Percentiles rank a stretch among this genome's conserved stretches.
These are phyloP conservation scores for Leptodactylus fuscus DNA, from an alignment of 2,113 vertebrate species.

Conservation along the genomic window DNA sequence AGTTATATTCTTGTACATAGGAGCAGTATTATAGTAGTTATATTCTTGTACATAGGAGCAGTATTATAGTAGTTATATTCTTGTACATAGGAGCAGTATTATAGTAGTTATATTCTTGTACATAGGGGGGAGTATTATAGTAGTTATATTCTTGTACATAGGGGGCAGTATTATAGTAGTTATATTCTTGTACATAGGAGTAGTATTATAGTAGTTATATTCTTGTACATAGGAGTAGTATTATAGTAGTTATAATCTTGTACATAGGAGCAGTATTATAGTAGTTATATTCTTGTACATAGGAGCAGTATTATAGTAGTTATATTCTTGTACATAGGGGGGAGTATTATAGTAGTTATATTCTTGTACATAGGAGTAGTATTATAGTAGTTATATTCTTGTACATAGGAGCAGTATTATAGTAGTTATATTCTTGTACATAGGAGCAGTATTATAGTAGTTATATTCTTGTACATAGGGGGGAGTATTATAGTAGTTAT, in stretches of 20 bases:
- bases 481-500: no score
- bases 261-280: background rate
- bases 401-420: background rate
- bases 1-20: no score
- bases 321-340: no score
- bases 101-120: constrained; percentile 9
- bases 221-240: background rate
- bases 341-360: no score
- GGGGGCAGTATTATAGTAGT: no score
- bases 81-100: background rate
- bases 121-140: no score
- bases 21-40: no score
- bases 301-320: background rate
- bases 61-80: background rate
- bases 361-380: background rate
- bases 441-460: background rate
- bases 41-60: background rate
- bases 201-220: constrained; percentile 10
- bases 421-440: no score
- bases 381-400: background rate
- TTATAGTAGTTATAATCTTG: no score
- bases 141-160: no score
- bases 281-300: constrained; percentile 5
- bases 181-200: background rate
- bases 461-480: no score